phyloP scores from a whole-genome alignment of 2,113 vertebrate species.

The Chroicocephalus ridibundus region DNA sequence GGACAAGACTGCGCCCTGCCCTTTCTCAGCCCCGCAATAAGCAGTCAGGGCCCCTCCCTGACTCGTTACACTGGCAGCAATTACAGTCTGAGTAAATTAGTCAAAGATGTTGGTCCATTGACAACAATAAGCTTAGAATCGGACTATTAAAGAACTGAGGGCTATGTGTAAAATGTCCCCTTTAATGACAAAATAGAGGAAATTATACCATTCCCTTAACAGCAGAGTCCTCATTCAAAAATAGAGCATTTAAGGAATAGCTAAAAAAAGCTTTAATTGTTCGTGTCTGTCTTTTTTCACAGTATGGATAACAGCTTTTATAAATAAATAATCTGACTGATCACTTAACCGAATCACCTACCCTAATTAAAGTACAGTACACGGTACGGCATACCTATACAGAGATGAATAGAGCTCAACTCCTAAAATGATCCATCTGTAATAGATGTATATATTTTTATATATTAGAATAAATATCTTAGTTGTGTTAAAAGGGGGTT shows the following conservation, averaged over 20 bases:
- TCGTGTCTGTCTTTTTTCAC: not conserved
- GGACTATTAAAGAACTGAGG: not conserved
- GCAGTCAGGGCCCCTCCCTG: not conserved
- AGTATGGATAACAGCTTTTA: slow-evolving; percentile 22
- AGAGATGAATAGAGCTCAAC: not conserved
- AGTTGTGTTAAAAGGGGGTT: not conserved
- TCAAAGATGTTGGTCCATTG: not conserved
- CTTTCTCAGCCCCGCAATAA: not conserved
- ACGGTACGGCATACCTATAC: not conserved
- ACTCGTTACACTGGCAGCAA: not conserved
- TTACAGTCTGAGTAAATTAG: not conserved
- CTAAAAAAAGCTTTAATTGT: not conserved
- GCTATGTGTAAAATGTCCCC: not conserved
- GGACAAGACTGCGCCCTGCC: not conserved
- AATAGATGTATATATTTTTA: not conserved
- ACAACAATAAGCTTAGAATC: not conserved
- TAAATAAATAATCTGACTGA: slow-evolving; percentile 20
- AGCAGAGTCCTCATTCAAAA: not conserved
- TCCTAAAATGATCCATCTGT: not conserved
- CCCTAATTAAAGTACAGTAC: not conserved
- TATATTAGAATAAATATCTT: not conserved
- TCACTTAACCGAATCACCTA: slow-evolving; percentile 3
- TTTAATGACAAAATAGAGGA: not conserved
- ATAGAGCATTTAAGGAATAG: not conserved
- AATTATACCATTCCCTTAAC: not conserved